Base-by-base conservation (phyloP, 2,888 invertebrate genomes). In the Zaprionus lineosus region DNA sequence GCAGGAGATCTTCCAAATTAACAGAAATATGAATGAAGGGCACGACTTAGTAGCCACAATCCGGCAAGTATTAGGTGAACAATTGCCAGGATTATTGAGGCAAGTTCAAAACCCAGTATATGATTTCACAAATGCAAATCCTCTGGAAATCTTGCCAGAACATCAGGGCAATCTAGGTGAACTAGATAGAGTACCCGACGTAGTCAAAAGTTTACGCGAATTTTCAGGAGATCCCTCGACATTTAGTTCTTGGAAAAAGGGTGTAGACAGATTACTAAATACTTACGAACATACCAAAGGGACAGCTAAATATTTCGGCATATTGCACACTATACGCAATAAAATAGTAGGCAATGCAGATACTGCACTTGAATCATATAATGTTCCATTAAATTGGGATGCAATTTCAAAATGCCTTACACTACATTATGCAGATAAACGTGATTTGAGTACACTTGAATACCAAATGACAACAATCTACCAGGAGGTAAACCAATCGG, bases 241-340 rank as follows among this genome's bases (percentile, higher is more conserved):
- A 4, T 34, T 34, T 15, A 24, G 9, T 7, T 28, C 19, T 0
- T 37, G 36, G 47, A 47, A 37, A 12, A 47, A 47, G 19, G 28
- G 47, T 34, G 51, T 41, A 12, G 51, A 51, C n/a, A 41, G 41
- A 16, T n/a, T 51, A 11, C 1, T 29, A 26, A 11, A 26, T n/a
- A 33, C n/a, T 2, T 40, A 24, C 29, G 9, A n/a, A 9, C 2
- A 16, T 19, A 9, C 21, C n/a, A n/a, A 40, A 40, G 33, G 31
- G 4, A 50, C 33, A 2, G 9, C 40, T 3, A 51, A 41, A 16
- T 51, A 34, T 19, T 41, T 41, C 24, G 26, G 34, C 2, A 51
- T 48, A 11, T 12, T 51, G 5, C 51, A 41, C 9, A 51, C 40
- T 11, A 34, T 41, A 12, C 33, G 51, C 0, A 34, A 41, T n/a